These are phyloP conservation scores for Chrysocyon brachyurus DNA, from an alignment of 2,797 vertebrate genomes.

Conservation along the genomic window DNA sequence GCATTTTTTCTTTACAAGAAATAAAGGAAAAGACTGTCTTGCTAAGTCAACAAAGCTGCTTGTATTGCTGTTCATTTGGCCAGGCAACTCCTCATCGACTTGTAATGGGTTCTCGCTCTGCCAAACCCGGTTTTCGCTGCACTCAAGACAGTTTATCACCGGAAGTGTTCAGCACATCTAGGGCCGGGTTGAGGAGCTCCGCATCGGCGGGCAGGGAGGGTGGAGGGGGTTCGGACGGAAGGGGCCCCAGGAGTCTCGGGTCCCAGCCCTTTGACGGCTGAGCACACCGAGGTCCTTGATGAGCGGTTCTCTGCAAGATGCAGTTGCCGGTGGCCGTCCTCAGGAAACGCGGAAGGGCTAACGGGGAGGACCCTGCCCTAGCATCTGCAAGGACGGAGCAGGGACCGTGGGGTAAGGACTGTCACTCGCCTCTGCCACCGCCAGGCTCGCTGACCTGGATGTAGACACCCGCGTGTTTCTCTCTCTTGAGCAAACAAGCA, in stretches of 20 bases:
- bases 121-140: background rate
- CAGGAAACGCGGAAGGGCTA: background rate
- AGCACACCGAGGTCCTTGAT: background rate
- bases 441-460: background rate
- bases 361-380: background rate
- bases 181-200: background rate
- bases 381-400: background rate
- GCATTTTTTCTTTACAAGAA: background rate
- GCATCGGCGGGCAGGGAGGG: background rate
- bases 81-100: background rate
- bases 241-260: fast-evolving
- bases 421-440: background rate
- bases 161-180: background rate
- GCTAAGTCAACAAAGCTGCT: conserved; percentile 18
- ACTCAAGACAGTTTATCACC: fast-evolving
- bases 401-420: background rate
- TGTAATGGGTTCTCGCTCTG: background rate
- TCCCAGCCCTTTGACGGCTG: background rate
- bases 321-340: background rate
- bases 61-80: background rate
- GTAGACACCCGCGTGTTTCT: fast-evolving
- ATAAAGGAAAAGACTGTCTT: background rate
- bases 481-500: background rate
- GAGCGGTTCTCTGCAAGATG: too few relatives aligned
- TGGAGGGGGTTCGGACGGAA: fast-evolving